These are phyloP conservation scores for Psittacus erithacus DNA, from an alignment of 2,113 vertebrate species.

Conservation along the genomic window DNA sequence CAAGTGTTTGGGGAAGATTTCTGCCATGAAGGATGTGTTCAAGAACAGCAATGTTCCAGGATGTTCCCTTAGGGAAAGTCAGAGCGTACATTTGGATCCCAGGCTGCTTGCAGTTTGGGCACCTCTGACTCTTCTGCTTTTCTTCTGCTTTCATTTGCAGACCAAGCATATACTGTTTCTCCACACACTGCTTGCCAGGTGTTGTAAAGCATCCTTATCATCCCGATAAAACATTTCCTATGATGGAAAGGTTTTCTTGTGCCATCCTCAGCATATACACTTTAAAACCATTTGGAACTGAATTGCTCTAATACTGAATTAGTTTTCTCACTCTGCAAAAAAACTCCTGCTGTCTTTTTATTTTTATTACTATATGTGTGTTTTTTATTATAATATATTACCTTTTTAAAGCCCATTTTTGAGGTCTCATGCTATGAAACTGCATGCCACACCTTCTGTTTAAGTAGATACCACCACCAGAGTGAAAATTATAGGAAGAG, in stretches of 20 bases:
- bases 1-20: not conserved
- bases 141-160: not conserved
- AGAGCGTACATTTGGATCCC: not conserved
- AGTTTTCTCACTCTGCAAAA: not conserved
- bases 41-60: not conserved
- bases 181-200: rapidly evolving
- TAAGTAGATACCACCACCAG: not conserved
- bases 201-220: not conserved
- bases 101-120: no score
- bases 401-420: not conserved
- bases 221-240: not conserved
- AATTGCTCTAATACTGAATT: not conserved
- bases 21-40: not conserved
- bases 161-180: rapidly evolving
- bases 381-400: not conserved
- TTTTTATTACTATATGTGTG: not conserved
- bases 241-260: not conserved
- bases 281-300: not conserved
- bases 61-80: not conserved
- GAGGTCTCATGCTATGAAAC: not conserved
- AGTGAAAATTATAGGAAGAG: not conserved
- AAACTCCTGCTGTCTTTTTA: not conserved
- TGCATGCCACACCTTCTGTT: not conserved
- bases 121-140: not conserved
- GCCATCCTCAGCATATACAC: not conserved